A percentile compares a stretch with the other conserved stretches of the same genome.
Evolutionary conservation across 2,113 vertebrate species (phyloP).

Genomic region (Cygnus atratus): DNA sequence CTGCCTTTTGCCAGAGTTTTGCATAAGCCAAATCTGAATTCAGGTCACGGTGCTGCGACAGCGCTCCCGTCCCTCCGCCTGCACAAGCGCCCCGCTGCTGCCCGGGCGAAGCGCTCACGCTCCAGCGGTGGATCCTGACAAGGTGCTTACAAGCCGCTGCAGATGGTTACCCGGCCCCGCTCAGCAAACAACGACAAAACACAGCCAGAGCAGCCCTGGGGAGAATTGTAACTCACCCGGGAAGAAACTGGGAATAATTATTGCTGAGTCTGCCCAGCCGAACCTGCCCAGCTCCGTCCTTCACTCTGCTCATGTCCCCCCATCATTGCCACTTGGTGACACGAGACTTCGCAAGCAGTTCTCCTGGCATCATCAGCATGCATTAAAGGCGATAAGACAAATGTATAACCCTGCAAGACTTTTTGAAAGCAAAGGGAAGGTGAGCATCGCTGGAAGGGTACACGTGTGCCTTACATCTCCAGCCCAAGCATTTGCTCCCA

Average conservation of each 20-base stretch:
- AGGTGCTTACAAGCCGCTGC: background rate
- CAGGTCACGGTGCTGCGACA: background rate
- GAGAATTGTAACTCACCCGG: background rate
- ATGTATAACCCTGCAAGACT: background rate
- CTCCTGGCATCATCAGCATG: background rate
- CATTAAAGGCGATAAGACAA: background rate
- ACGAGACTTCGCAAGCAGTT: background rate
- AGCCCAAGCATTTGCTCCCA: fast-evolving
- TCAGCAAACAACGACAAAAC: background rate
- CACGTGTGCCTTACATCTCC: fast-evolving
- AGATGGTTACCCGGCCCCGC: background rate
- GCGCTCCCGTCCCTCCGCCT: background rate
- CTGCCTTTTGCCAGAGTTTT: background rate
- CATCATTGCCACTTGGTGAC: background rate
- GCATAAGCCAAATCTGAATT: background rate
- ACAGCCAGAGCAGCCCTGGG: background rate
- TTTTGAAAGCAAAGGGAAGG: background rate
- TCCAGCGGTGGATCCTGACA: background rate
- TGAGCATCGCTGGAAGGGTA: background rate
- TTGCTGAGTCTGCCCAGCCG: background rate
- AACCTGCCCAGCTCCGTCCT: background rate
- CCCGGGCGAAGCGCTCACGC: fast-evolving
- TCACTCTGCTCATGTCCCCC: fast-evolving
- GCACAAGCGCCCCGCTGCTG: background rate
- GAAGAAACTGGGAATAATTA: background rate